Conservation (phyloP, 2,797 vertebrate genomes). For the Chelon auratus region DNA sequence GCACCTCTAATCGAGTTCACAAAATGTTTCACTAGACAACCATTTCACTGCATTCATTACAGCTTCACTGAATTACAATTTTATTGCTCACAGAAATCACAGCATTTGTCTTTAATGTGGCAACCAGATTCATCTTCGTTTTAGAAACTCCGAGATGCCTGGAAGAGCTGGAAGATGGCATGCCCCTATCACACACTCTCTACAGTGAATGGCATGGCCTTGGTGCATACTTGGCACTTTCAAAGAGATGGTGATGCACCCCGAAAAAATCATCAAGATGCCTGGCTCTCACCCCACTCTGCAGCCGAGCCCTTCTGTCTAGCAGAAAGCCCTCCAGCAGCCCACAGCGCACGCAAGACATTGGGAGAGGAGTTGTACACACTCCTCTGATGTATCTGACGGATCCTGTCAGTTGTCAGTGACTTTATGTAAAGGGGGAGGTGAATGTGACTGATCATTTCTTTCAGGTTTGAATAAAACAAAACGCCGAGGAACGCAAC, state of each 20-base stretch:
- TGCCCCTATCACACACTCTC: constrained; percentile 67
- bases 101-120: constrained; percentile 70
- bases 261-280: constrained; percentile 83
- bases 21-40: constrained; percentile 79
- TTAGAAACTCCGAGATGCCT: constrained; percentile 50
- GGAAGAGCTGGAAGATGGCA: constrained; percentile 65
- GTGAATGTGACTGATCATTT: constrained; percentile 32
- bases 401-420: constrained; percentile 29
- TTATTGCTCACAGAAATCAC: constrained; percentile 70
- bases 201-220: constrained; percentile 77
- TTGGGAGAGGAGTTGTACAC: constrained; percentile 56
- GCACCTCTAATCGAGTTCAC: constrained; percentile 78
- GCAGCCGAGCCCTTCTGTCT: constrained; percentile 87
- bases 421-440: constrained; percentile 30
- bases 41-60: constrained; percentile 79
- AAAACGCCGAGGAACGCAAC: constrained; percentile 18
- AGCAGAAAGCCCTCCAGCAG: constrained; percentile 83
- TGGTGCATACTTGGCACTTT: constrained; percentile 79
- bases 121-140: constrained; percentile 69
- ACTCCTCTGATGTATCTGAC: constrained; percentile 37
- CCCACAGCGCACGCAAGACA: constrained; percentile 78
- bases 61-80: constrained; percentile 73
- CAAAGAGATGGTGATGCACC: constrained; percentile 82
- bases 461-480: constrained; percentile 45
- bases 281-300: constrained; percentile 82